Conservation (phyloP, 1,140 invertebrate species). For the Drosophila kepulauana region DNA sequence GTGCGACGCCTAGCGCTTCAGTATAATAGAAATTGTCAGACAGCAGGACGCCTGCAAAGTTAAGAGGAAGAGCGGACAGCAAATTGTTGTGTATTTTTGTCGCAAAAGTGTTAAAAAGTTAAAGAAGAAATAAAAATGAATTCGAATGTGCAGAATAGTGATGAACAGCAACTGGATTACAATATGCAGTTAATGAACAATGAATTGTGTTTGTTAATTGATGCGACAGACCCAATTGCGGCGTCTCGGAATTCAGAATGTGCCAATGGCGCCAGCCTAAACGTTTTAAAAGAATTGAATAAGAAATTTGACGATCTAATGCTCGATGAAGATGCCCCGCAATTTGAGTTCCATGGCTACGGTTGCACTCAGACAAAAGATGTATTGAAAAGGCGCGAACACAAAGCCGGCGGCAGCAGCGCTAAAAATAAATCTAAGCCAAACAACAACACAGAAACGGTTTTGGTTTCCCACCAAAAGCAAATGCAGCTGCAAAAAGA, state of each 20-base stretch:
- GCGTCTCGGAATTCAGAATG: not conserved
- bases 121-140: not conserved
- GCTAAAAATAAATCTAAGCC: conserved; percentile 37
- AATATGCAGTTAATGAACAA: conserved; percentile 45
- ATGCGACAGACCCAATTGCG: conserved; percentile 13
- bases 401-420: not conserved
- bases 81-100: conserved; percentile 10
- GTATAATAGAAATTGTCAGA: conserved; percentile 10
- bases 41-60: conserved; percentile 12
- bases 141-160: not conserved
- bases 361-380: conserved; percentile 28
- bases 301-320: conserved; percentile 27
- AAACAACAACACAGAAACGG: not conserved
- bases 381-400: not conserved
- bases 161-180: conserved; percentile 38
- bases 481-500: conserved; percentile 49
- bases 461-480: conserved; percentile 34
- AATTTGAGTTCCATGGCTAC: conserved; percentile 58
- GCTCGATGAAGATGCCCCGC: conserved; percentile 22
- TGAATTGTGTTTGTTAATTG: conserved; percentile 42
- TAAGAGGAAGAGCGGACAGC: not conserved
- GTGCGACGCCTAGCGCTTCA: conserved; percentile 2
- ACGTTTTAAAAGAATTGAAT: conserved; percentile 42
- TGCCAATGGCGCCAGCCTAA: not conserved
- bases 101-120: not conserved